A percentile compares a stretch with the other conserved stretches of the same genome.
Conservation (phyloP, 2,113 vertebrate genomes). For the western clawed frog (Xenopus tropicalis) region UCB_Xtro_10.0 CM004448.2:11356501-11357000, state of each 20-base stretch:
- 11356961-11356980: slow-evolving; percentile 31
- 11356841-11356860: too few relatives aligned
- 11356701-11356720: neutral
- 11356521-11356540: slow-evolving; percentile 24
- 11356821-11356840: too few relatives aligned
- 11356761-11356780: neutral
- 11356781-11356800: neutral
- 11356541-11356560: slow-evolving; percentile 4
- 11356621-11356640: neutral
- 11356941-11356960: neutral
- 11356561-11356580: neutral
- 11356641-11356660: neutral
- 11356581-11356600: neutral
- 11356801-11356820: too few relatives aligned
- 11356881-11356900: neutral
- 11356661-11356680: neutral
- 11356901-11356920: neutral
- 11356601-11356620: neutral
- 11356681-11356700: neutral
- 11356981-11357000: neutral
- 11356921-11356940: slow-evolving; percentile 1
- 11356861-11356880: too few relatives aligned
- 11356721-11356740: neutral
- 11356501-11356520: slow-evolving; percentile 5
- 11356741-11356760: neutral